Evolutionary conservation across 2,797 vertebrate genomes (phyloP).

Genomic region (Amniataba percoides): DNA sequence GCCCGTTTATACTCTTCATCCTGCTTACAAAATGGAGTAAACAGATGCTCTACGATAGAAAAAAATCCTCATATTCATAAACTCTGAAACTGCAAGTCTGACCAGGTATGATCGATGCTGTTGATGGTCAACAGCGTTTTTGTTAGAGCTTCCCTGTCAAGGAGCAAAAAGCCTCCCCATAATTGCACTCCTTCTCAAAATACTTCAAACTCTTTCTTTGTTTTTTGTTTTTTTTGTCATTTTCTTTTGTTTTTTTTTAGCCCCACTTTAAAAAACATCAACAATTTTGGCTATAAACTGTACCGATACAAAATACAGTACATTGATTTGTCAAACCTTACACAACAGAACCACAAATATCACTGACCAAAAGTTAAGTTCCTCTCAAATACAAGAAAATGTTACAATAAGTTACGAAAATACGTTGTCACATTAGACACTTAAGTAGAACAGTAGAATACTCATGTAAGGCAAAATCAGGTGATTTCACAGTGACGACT

Average conservation of each 20-base stretch:
- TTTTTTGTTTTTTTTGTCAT: not conserved
- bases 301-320: conserved; percentile 88
- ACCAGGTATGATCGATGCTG: conserved; percentile 1
- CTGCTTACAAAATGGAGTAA: conserved; percentile 15
- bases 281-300: conserved; percentile 82
- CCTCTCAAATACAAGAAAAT: conserved; percentile 82
- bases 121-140: conserved; percentile 55
- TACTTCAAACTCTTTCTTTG: conserved; percentile 41
- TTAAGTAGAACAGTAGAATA: conserved; percentile 85
- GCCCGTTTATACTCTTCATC: conserved; percentile 3
- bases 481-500: conserved; percentile 91
- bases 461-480: conserved; percentile 91
- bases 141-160: conserved; percentile 82
- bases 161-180: conserved; percentile 86
- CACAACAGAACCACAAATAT: conserved; percentile 83
- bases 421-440: conserved; percentile 83
- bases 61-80: conserved; percentile 46
- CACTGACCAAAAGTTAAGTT: conserved; percentile 76
- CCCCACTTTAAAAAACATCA: conserved; percentile 73
- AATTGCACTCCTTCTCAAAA: conserved; percentile 73
- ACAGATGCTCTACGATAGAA: conserved; percentile 23
- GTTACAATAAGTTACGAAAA: conserved; percentile 83
- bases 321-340: conserved; percentile 82
- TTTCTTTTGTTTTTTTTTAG: conserved; percentile 48
- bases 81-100: conserved; percentile 36